Evolutionary conservation across 2,888 invertebrate genomes (phyloP).

Genomic region (Monoplex corrugatus): DNA sequence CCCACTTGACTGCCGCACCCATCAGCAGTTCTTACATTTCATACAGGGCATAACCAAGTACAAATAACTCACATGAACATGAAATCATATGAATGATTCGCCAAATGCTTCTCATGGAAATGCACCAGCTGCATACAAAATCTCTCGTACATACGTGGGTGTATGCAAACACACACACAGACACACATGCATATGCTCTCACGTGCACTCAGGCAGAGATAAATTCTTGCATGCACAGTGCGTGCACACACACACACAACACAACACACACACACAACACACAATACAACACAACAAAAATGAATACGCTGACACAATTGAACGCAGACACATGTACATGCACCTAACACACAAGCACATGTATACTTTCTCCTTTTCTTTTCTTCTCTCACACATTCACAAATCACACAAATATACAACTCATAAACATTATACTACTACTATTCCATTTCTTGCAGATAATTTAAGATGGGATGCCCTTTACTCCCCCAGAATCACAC

Average conservation of each 20-base stretch:
- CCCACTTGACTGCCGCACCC: too few species aligned
- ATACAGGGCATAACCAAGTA: too few species aligned
- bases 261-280: background rate
- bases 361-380: background rate
- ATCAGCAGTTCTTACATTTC: too few species aligned
- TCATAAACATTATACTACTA: too few species aligned
- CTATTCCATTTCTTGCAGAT: constrained; percentile 56
- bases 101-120: too few species aligned
- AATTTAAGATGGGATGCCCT: too few species aligned
- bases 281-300: background rate
- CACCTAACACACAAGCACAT: background rate
- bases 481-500: too few species aligned
- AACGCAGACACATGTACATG: background rate
- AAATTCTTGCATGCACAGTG: background rate
- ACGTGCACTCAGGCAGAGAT: background rate
- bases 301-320: background rate
- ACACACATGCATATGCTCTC: background rate
- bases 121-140: background rate
- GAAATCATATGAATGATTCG: too few species aligned
- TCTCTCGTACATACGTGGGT: background rate
- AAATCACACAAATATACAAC: background rate
- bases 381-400: background rate
- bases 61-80: too few species aligned
- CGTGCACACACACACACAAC: background rate
- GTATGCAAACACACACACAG: background rate